phyloP scores from a whole-genome alignment of 2,797 vertebrate species.

The Trematomus bernacchii region DNA sequence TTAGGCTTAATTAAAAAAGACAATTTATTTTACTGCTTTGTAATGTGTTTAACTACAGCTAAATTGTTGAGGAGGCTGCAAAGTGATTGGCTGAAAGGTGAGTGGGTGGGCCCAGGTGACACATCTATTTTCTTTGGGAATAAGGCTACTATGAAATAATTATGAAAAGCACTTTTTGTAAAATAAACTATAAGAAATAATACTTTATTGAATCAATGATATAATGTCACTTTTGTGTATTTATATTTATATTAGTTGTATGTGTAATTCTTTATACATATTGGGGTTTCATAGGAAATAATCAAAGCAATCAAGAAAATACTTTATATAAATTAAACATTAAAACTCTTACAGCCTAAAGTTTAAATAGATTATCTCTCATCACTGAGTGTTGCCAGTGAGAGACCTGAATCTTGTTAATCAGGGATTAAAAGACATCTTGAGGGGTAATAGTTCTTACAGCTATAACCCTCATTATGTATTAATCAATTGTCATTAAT shows the following conservation, averaged over 20 bases:
- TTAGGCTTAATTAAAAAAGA: neutral
- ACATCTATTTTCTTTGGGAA: no score
- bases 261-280: no score
- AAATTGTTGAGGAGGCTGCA: neutral
- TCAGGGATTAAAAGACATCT: neutral
- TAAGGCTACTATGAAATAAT: neutral
- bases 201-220: no score
- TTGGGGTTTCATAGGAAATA: no score
- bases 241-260: no score
- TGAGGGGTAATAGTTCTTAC: neutral
- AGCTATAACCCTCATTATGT: neutral
- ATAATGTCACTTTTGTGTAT: no score
- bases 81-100: neutral
- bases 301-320: no score
- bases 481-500: neutral
- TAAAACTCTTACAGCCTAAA: neutral
- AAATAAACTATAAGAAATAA: neutral
- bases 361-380: neutral
- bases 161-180: no score
- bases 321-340: no score
- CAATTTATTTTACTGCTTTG: rapidly evolving
- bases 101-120: neutral
- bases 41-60: neutral
- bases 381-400: neutral
- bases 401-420: neutral